These are phyloP conservation scores for Epinephelus malabaricus DNA, from an alignment of 2,797 vertebrate species.

Conservation along the genomic window DNA sequence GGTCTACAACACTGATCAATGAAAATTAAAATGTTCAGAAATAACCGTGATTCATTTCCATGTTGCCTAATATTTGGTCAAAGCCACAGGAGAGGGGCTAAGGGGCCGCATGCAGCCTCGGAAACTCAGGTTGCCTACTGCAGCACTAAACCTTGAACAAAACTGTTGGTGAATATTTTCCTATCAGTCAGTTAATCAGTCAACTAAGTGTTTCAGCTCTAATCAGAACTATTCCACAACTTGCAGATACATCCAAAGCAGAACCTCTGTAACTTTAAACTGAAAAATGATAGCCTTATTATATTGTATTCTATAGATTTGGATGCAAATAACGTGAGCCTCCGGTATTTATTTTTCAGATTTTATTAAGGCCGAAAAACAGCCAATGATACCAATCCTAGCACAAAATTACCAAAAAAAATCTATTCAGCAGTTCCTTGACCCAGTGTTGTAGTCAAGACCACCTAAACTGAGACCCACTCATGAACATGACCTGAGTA, in stretches of 20 bases:
- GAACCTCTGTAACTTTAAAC: background rate
- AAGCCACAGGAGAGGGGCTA: no score
- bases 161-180: background rate
- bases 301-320: background rate
- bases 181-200: background rate
- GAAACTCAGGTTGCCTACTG: no score
- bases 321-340: background rate
- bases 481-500: no score
- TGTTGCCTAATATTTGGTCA: no score
- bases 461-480: no score
- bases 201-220: background rate
- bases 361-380: conserved; percentile 6
- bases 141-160: background rate
- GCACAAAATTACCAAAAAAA: background rate
- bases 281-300: background rate
- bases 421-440: background rate
- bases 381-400: background rate
- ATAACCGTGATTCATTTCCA: no score
- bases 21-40: no score
- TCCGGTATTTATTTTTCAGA: background rate
- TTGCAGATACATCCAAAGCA: conserved; percentile 10
- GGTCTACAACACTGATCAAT: no score
- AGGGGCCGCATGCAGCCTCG: no score
- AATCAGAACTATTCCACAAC: background rate
- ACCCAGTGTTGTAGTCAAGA: no score